phyloP scores from a whole-genome alignment of 2,113 vertebrate species.

The Bettongia penicillata region DNA sequence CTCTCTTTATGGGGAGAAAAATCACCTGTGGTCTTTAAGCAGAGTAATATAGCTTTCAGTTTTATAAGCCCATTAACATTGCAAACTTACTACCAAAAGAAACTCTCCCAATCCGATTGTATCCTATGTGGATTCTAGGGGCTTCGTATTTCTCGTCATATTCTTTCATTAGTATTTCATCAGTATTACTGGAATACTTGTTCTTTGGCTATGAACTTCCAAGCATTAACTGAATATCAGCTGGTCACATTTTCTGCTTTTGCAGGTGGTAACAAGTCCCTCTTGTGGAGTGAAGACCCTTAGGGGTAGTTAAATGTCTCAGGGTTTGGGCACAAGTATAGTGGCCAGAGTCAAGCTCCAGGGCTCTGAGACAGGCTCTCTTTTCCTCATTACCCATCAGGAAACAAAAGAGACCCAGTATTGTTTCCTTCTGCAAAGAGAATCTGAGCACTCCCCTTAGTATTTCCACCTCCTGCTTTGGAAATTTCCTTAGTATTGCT shows the following conservation, averaged over 20 bases:
- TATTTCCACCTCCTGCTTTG: neutral
- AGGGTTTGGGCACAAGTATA: neutral
- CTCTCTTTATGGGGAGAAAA: neutral
- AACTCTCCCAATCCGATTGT: neutral
- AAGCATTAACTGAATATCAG: neutral
- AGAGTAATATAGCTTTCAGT: neutral
- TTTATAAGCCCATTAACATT: neutral
- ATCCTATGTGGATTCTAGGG: neutral
- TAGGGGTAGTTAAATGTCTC: neutral
- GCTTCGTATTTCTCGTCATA: neutral
- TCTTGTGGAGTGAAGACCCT: neutral
- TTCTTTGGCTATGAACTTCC: neutral
- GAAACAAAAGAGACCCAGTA: neutral
- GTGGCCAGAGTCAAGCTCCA: neutral
- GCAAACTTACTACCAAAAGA: neutral
- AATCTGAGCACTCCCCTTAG: neutral
- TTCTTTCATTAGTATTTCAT: neutral
- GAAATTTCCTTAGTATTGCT: constrained; percentile 6
- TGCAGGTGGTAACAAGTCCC: neutral
- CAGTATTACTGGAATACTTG: neutral
- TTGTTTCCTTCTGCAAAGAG: neutral
- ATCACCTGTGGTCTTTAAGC: neutral
- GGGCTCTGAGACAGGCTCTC: neutral
- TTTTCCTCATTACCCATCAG: neutral
- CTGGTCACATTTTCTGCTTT: neutral